phyloP scores from a whole-genome alignment of 2,113 vertebrate genomes.

The Lagopus leucura region DNA sequence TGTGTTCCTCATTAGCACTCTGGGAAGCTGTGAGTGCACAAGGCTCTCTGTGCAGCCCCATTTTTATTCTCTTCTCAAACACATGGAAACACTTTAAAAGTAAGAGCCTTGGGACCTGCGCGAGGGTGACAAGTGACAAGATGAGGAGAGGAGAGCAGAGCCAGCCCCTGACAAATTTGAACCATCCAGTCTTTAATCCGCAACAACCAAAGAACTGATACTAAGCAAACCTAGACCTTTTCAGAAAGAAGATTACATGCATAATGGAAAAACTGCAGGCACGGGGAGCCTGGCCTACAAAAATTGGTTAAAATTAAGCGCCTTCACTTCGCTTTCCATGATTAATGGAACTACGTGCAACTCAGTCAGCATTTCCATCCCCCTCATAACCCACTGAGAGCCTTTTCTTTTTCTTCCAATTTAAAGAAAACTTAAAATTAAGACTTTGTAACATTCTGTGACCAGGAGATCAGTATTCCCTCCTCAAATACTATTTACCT shows the following conservation, averaged over 20 bases:
- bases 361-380: slow-evolving; percentile 61
- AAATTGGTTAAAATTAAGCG: slow-evolving; percentile 59
- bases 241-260: slow-evolving; percentile 50
- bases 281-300: slow-evolving; percentile 38
- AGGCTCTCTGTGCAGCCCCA: slow-evolving; percentile 51
- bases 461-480: slow-evolving; percentile 12
- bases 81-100: slow-evolving; percentile 71
- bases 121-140: slow-evolving; percentile 66
- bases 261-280: slow-evolving; percentile 66
- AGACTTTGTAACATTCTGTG: slow-evolving; percentile 12
- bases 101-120: slow-evolving; percentile 59
- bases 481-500: not conserved
- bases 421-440: slow-evolving; percentile 34
- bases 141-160: slow-evolving; percentile 61
- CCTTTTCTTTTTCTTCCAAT: not conserved
- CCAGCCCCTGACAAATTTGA: slow-evolving; percentile 74
- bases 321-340: slow-evolving; percentile 60
- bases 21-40: slow-evolving; percentile 68
- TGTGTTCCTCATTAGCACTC: slow-evolving; percentile 75
- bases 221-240: slow-evolving; percentile 29
- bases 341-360: slow-evolving; percentile 63
- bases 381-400: slow-evolving; percentile 31
- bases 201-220: slow-evolving; percentile 6
- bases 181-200: slow-evolving; percentile 58
- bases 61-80: slow-evolving; percentile 66